Percentiles rank a stretch among this genome's conserved stretches.
phyloP scores from a whole-genome alignment of 1,140 invertebrate genomes.

The Leptinotarsa texana region DNA sequence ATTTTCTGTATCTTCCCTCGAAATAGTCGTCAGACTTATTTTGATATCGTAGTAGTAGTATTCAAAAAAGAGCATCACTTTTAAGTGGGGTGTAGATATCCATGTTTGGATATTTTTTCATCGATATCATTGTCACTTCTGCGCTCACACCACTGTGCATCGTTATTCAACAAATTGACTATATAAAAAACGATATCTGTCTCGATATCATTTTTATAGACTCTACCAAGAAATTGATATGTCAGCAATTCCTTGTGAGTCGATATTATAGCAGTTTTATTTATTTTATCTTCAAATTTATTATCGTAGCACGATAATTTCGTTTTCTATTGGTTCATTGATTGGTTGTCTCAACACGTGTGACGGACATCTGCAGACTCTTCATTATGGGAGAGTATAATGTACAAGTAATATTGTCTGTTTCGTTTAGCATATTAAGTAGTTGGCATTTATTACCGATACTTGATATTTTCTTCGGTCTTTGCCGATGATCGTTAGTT shows the following conservation, averaged over 20 bases:
- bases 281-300: background rate
- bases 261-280: background rate
- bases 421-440: background rate
- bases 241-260: background rate
- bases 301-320: background rate
- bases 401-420: background rate
- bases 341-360: background rate
- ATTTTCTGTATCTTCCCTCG: no score
- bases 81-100: no score
- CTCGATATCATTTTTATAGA: background rate
- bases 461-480: background rate
- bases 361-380: constrained; percentile 4
- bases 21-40: no score
- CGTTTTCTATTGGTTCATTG: constrained; percentile 2
- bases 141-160: background rate
- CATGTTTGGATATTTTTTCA: no score
- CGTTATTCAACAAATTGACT: background rate
- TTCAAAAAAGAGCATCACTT: no score
- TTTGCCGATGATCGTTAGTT: background rate
- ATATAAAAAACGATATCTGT: background rate
- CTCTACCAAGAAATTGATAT: background rate
- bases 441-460: background rate
- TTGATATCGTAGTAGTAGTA: no score
- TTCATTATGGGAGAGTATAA: background rate
- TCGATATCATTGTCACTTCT: background rate